Percentiles rank a stretch among this genome's conserved stretches.
Conservation (phyloP, 2,888 invertebrate genomes). For the Lottia scabra region DNA sequence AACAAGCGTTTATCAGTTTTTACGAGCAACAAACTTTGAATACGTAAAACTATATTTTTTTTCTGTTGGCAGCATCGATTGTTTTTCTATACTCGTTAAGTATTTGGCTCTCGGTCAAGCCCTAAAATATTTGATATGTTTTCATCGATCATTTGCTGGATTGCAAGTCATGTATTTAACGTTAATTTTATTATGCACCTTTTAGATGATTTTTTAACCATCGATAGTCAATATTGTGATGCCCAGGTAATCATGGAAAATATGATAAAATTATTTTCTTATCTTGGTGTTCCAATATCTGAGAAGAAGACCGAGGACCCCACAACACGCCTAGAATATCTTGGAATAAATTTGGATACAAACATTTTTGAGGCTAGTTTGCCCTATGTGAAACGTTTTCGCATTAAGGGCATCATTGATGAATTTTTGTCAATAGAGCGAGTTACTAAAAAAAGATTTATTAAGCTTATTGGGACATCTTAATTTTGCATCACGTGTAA, state of each 20-base stretch:
- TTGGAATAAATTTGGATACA: conserved; percentile 22
- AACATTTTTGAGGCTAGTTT: conserved; percentile 12
- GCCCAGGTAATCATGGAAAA: conserved; percentile 1
- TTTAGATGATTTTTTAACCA: conserved; percentile 24
- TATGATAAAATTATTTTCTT: conserved; percentile 6
- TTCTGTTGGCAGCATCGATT: conserved; percentile 8
- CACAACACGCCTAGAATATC: conserved; percentile 13
- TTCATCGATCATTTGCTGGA: conserved; percentile 15
- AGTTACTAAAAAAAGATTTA: conserved; percentile 13
- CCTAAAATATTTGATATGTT: conserved; percentile 19
- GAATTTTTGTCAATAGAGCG: not conserved
- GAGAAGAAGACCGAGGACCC: conserved; percentile 17
- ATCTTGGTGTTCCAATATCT: conserved; percentile 13
- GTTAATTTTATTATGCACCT: conserved; percentile 18
- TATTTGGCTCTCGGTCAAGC: conserved; percentile 13
- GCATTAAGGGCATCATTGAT: conserved; percentile 12
- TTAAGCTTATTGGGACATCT: conserved; percentile 19
- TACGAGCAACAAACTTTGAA: not conserved
- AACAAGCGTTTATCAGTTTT: too few relatives aligned
- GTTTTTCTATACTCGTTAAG: conserved; percentile 15
- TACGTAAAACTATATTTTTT: not conserved
- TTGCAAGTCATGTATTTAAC: conserved; percentile 9
- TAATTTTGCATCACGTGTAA: conserved; percentile 19
- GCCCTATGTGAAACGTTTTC: conserved; percentile 7
- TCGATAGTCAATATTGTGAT: conserved; percentile 5